Evolutionary conservation across 2,797 vertebrate species (phyloP).

Genomic region (Hippocampus kuda): DNA sequence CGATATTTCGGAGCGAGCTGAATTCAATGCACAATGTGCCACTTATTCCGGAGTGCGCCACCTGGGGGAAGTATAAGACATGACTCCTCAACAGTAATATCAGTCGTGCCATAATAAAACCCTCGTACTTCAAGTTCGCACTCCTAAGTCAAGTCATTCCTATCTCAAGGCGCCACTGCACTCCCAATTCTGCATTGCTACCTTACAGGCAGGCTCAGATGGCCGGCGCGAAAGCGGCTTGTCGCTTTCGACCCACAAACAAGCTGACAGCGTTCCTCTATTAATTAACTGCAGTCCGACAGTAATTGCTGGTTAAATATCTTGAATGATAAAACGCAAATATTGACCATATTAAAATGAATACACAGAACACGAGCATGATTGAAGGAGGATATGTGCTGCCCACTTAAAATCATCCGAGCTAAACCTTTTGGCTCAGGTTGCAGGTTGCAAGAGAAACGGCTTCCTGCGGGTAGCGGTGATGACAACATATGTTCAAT

Average conservation of each 20-base stretch:
- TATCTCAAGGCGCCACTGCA: not conserved
- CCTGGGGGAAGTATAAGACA: too few relatives aligned
- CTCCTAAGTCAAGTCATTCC: not conserved
- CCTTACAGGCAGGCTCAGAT: not conserved
- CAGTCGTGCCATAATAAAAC: too few relatives aligned
- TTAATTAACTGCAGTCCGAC: not conserved
- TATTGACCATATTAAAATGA: not conserved
- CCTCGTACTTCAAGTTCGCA: too few relatives aligned
- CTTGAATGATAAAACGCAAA: not conserved
- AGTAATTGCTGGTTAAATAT: not conserved
- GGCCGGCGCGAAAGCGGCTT: not conserved
- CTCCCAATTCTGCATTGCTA: not conserved
- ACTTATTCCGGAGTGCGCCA: too few relatives aligned
- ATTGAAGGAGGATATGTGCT: not conserved
- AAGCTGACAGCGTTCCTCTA: not conserved
- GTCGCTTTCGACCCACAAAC: not conserved
- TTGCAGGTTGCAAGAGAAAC: conserved; percentile 14
- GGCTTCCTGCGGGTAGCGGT: conserved; percentile 25
- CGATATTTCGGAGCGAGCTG: too few relatives aligned
- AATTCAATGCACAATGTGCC: too few relatives aligned
- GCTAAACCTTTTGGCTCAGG: conserved; percentile 9
- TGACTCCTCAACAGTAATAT: too few relatives aligned
- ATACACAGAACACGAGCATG: not conserved
- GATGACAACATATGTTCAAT: conserved; percentile 54
- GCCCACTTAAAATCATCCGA: not conserved